Percentiles rank a stretch among this genome's conserved stretches.
Conservation (phyloP, 2,888 invertebrate species). For the Mythimna ferrago region DNA sequence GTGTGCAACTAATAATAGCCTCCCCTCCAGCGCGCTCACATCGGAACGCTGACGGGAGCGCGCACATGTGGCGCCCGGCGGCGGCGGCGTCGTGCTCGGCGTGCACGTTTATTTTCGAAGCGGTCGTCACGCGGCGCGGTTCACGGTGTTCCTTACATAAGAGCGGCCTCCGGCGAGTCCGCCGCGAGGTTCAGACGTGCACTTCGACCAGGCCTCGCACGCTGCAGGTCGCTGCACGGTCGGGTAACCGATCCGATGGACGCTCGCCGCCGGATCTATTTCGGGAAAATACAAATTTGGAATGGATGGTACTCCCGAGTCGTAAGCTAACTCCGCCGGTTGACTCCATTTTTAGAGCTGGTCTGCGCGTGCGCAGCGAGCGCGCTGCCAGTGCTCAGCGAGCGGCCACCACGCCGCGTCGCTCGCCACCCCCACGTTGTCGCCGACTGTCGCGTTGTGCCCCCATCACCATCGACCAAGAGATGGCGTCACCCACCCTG, state of each 20-base stretch:
- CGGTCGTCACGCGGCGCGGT: slow-evolving; percentile 89
- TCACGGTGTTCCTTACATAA: slow-evolving; percentile 86
- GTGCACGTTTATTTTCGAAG: slow-evolving; percentile 88
- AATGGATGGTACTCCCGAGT: slow-evolving; percentile 90
- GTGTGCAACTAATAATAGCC: slow-evolving; percentile 89
- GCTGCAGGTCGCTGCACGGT: slow-evolving; percentile 89
- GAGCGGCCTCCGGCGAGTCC: slow-evolving; percentile 74
- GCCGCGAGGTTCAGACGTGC: slow-evolving; percentile 72
- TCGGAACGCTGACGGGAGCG: slow-evolving; percentile 84
- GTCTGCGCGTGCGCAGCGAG: slow-evolving; percentile 89
- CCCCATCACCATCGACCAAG: slow-evolving; percentile 70
- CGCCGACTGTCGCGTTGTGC: slow-evolving; percentile 68
- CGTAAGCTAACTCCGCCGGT: slow-evolving; percentile 89
- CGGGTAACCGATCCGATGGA: slow-evolving; percentile 90
- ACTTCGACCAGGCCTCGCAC: slow-evolving; percentile 77
- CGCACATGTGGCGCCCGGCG: slow-evolving; percentile 88
- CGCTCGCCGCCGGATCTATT: slow-evolving; percentile 91
- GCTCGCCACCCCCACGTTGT: slow-evolving; percentile 80
- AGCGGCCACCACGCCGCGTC: slow-evolving; percentile 88
- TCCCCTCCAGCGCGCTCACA: slow-evolving; percentile 88
- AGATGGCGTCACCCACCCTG: slow-evolving; percentile 74
- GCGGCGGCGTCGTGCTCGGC: slow-evolving; percentile 80
- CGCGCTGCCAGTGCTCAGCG: slow-evolving; percentile 87
- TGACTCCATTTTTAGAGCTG: slow-evolving; percentile 91
- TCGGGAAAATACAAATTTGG: slow-evolving; percentile 96